Percentiles rank a stretch among this genome's conserved stretches.
Conservation (phyloP, 2,888 invertebrate species). For the Synanthedon tipuliformis region DNA sequence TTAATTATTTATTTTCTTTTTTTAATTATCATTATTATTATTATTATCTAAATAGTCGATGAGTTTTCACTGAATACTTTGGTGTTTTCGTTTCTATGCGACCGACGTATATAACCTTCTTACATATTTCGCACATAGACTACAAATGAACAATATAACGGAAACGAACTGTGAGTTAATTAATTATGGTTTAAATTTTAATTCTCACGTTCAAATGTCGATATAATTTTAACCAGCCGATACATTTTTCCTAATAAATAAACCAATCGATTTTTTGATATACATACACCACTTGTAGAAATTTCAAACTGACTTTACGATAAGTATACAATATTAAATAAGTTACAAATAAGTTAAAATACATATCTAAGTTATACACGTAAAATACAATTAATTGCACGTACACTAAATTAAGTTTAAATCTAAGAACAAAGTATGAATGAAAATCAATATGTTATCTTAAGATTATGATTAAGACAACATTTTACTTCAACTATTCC, state of each 20-base stretch:
- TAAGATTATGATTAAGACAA: conserved; percentile 26
- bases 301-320: conserved; percentile 10
- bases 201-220: background rate
- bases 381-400: conserved; percentile 63
- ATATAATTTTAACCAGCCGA: conserved; percentile 34
- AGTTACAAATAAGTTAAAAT: conserved; percentile 23
- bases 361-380: conserved; percentile 47
- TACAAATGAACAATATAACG: background rate
- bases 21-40: conserved; percentile 34
- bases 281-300: conserved; percentile 6
- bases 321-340: conserved; percentile 35
- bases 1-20: conserved; percentile 3
- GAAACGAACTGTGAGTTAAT: conserved; percentile 8
- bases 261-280: conserved; percentile 32
- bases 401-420: conserved; percentile 56
- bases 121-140: conserved; percentile 1
- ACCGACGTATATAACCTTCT: conserved; percentile 16
- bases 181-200: no score
- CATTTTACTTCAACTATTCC: conserved; percentile 38
- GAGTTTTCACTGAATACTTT: conserved; percentile 61
- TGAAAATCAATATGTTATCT: conserved; percentile 27
- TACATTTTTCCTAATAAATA: conserved; percentile 61
- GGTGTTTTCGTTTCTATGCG: conserved; percentile 67
- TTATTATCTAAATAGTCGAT: conserved; percentile 70
- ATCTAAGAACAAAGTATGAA: conserved; percentile 45